These are phyloP conservation scores for Oreortyx pictus DNA, from an alignment of 2,797 vertebrate species.

Conservation along the genomic window DNA sequence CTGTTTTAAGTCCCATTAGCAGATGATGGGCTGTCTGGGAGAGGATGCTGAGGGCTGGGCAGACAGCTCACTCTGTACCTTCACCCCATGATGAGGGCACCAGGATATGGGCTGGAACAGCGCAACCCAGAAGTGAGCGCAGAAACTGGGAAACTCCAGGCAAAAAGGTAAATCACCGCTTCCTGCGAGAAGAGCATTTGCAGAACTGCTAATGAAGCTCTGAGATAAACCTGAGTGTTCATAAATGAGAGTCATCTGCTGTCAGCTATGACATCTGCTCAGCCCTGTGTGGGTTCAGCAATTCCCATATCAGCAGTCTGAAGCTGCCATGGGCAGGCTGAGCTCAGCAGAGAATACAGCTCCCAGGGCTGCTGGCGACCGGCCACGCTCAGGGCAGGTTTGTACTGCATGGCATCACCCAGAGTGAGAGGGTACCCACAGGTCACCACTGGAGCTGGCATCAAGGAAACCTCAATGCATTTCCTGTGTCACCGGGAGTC, in stretches of 20 bases:
- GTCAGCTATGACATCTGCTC: accelerated
- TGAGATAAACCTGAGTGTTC: background rate
- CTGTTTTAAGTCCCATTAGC: conserved; percentile 83
- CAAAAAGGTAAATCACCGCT: background rate
- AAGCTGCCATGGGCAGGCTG: background rate
- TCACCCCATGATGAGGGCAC: conserved; percentile 55
- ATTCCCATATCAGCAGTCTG: accelerated
- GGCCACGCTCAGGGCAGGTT: background rate
- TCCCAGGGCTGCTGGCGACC: background rate
- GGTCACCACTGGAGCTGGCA: background rate
- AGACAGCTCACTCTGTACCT: conserved; percentile 67
- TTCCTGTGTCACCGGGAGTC: background rate
- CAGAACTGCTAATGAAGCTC: background rate
- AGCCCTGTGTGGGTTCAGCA: accelerated
- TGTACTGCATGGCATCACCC: background rate
- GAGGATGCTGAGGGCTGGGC: conserved; percentile 73
- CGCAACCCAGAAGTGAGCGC: accelerated
- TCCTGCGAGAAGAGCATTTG: background rate
- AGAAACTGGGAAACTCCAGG: background rate
- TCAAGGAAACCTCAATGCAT: background rate
- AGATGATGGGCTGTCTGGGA: conserved; percentile 81
- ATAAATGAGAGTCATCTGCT: background rate
- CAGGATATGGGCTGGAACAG: accelerated
- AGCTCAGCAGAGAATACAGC: background rate
- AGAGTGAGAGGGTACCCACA: background rate